Evolutionary conservation across 2,888 invertebrate genomes (phyloP), one percentile per base, ranked within the genome.

Genomic region (Resseliella maxima): DNA sequence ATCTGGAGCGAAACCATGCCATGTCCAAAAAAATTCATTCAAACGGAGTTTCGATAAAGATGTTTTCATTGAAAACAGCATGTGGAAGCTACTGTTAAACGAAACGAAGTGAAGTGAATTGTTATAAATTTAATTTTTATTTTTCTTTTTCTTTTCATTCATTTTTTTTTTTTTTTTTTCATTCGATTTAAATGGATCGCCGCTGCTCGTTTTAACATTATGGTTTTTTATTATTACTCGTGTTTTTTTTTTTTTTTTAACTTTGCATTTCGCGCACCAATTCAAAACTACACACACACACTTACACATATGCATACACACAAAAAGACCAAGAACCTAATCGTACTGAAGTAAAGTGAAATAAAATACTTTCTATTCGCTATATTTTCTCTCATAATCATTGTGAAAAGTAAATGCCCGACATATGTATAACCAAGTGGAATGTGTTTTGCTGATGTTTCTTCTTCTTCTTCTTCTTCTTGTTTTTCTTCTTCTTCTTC

Each of bases 81-180:
- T 27, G 27, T 18, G 64, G 18, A 15, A 64, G 10, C 2, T 24
- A 24, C 6, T 10, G 15, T n/a, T 64, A 18, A 54, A 54, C 54
- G 3, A 54, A n/a, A 64, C 1, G 8, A 64, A 64, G 27, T 35
- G 18, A 31, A 72, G 18, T 72, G n/a, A n/a, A 83, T 83, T 21
- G 83, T 38, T 83, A 83, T 83, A 38, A 83, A 83, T 83, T 38
- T 38, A 38, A 38, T 36, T 36, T 83, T 83, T n/a, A 83, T 83
- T 83, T n/a, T n/a, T n/a, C n/a, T n/a, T n/a, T n/a, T n/a, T n/a
- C n/a, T n/a, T n/a, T n/a, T n/a, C n/a, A n/a, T n/a, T n/a, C n/a
- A n/a, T n/a, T n/a, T n/a, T n/a, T n/a, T n/a, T n/a, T n/a, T n/a
- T n/a, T n/a, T n/a, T n/a, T n/a, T n/a, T n/a, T n/a, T n/a, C n/a